Conservation (phyloP, 1,140 invertebrate genomes). For the Euschistus heros region DNA sequence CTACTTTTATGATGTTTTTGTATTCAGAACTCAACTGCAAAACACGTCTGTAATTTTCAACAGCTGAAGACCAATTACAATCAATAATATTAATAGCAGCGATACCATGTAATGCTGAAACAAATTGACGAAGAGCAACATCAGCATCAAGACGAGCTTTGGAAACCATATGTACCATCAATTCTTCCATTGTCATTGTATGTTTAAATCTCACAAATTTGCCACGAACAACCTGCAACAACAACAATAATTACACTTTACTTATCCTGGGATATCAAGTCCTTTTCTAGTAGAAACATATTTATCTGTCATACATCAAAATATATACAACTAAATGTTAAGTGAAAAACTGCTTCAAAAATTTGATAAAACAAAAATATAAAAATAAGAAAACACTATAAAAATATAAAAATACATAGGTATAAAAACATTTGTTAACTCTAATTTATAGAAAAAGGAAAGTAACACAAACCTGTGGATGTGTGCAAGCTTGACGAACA, state of each 20-base stretch:
- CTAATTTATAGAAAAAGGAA: neutral
- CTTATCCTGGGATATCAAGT: neutral
- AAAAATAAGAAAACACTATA: too few relatives aligned
- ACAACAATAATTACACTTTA: neutral
- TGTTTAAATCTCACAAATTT: constrained; percentile 45
- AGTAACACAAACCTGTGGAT: constrained; percentile 45
- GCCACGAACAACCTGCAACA: constrained; percentile 40
- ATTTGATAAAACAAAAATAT: too few relatives aligned
- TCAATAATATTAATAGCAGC: constrained; percentile 52
- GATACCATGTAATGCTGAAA: constrained; percentile 54
- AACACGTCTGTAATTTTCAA: constrained; percentile 49
- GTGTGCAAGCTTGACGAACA: constrained; percentile 59
- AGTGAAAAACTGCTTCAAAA: too few relatives aligned
- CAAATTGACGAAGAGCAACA: constrained; percentile 48
- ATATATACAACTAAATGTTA: too few relatives aligned
- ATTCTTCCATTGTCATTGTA: constrained; percentile 55
- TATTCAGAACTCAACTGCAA: constrained; percentile 44
- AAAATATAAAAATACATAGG: too few relatives aligned
- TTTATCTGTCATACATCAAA: too few relatives aligned
- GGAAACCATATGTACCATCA: constrained; percentile 52
- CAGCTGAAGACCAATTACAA: constrained; percentile 43
- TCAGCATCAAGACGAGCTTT: constrained; percentile 53
- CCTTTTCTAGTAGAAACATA: neutral
- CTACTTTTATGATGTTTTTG: constrained; percentile 41
- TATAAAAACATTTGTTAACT: too few relatives aligned